A percentile compares a stretch with the other conserved stretches of the same genome.
Evolutionary conservation across 1,140 invertebrate species (phyloP).

Genomic region (Pinna nobilis): DNA sequence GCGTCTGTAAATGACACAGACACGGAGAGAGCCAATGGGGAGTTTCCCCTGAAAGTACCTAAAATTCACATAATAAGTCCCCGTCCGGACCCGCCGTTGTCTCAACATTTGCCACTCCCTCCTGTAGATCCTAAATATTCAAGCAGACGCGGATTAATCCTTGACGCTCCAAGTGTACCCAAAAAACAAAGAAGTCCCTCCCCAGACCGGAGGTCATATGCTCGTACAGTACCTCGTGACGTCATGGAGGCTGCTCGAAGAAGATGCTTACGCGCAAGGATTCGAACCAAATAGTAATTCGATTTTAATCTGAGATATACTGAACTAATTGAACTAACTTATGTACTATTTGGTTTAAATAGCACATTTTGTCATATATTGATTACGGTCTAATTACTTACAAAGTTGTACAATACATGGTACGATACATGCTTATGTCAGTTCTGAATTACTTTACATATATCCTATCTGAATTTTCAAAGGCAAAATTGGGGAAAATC

Average conservation of each 20-base stretch:
- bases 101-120: constrained; percentile 60
- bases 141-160: constrained; percentile 62
- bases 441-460: too few species aligned
- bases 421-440: too few species aligned
- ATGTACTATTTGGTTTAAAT: too few species aligned
- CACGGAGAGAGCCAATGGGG: constrained; percentile 25
- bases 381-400: too few species aligned
- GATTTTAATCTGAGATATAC: too few species aligned
- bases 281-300: constrained; percentile 65
- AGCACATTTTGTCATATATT: too few species aligned
- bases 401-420: too few species aligned
- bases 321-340: too few species aligned
- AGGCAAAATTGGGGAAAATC: too few species aligned
- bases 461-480: too few species aligned
- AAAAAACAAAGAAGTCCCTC: constrained; percentile 60
- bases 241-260: constrained; percentile 63
- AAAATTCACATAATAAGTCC: constrained; percentile 67
- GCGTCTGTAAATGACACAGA: constrained; percentile 40
- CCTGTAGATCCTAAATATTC: constrained; percentile 66
- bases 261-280: constrained; percentile 56
- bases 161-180: constrained; percentile 66
- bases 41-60: constrained; percentile 45
- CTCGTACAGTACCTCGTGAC: constrained; percentile 63
- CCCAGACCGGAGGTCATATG: constrained; percentile 64
- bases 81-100: constrained; percentile 49